phyloP scores from a whole-genome alignment of 2,888 invertebrate genomes.

The Omphaloscelis lunosa region DNA sequence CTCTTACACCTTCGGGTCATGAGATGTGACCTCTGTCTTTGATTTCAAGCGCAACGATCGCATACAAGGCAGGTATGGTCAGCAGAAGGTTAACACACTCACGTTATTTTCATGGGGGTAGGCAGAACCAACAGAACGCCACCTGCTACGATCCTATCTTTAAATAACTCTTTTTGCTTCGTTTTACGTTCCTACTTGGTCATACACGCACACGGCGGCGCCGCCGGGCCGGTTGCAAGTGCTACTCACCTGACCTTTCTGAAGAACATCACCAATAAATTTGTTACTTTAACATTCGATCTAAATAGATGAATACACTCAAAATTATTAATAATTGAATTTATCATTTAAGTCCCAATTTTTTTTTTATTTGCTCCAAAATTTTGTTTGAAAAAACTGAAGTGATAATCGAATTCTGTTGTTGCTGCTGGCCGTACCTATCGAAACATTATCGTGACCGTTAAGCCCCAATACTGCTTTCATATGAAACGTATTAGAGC shows the following conservation, averaged over 20 bases:
- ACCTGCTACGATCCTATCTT: not conserved
- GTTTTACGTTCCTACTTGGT: no score
- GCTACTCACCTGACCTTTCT: no score
- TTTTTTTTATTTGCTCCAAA: no score
- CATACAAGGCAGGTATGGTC: not conserved
- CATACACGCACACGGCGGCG: no score
- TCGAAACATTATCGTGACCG: conserved; percentile 52
- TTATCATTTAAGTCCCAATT: no score
- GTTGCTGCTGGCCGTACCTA: conserved; percentile 3
- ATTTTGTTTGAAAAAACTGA: not conserved
- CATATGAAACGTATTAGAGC: conserved; percentile 60
- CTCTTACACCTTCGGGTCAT: conserved; percentile 20
- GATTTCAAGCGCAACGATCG: conserved; percentile 35
- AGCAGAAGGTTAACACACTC: not conserved
- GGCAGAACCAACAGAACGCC: no score
- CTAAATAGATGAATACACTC: not conserved
- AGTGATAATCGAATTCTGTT: not conserved
- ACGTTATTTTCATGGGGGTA: no score
- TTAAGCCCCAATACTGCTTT: conserved; percentile 56
- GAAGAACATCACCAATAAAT: not conserved
- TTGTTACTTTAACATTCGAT: not conserved
- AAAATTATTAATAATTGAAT: not conserved
- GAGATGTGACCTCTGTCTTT: conserved; percentile 48
- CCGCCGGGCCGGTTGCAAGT: no score
- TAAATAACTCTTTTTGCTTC: not conserved